A percentile compares a stretch with the other conserved stretches of the same genome.
phyloP scores from a whole-genome alignment of 2,888 invertebrate genomes.

The Gymnosoma rotundatum region DNA sequence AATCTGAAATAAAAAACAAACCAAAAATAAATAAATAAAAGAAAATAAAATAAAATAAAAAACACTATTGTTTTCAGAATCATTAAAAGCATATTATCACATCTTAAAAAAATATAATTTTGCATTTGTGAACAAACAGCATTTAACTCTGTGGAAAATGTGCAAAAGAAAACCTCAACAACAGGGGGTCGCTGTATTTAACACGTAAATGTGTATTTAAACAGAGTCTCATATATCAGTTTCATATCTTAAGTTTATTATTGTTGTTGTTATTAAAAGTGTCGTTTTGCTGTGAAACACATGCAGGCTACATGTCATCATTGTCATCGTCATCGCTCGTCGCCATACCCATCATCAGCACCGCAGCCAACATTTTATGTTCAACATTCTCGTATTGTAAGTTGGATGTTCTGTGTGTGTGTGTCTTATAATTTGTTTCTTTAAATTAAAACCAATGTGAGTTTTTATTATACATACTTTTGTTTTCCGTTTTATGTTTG shows the following conservation, averaged over 20 bases:
- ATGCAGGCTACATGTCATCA: constrained; percentile 69
- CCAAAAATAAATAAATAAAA: too few species aligned
- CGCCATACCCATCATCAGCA: constrained; percentile 39
- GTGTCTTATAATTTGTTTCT: constrained; percentile 32
- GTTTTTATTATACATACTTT: constrained; percentile 38
- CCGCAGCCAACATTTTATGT: constrained; percentile 35
- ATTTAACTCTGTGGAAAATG: constrained; percentile 51
- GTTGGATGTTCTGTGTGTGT: background rate
- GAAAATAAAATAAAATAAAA: background rate
- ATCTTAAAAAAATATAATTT: constrained; percentile 1
- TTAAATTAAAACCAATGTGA: constrained; percentile 38
- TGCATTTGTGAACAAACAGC: constrained; percentile 25
- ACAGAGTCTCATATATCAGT: constrained; percentile 52
- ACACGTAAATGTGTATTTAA: constrained; percentile 16
- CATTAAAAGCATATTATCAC: constrained; percentile 28
- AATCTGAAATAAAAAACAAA: constrained; percentile 44
- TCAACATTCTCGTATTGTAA: constrained; percentile 4
- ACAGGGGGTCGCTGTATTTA: constrained; percentile 63
- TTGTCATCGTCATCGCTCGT: constrained; percentile 47
- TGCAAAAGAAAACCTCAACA: constrained; percentile 51
- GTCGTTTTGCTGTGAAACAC: constrained; percentile 62
- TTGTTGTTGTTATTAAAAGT: constrained; percentile 23
- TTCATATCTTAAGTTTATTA: constrained; percentile 47
- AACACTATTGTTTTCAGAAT: constrained; percentile 18
- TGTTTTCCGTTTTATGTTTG: background rate